These are phyloP conservation scores for Fregetta grallaria DNA, from an alignment of 2,113 vertebrate genomes.

Conservation along the genomic window DNA sequence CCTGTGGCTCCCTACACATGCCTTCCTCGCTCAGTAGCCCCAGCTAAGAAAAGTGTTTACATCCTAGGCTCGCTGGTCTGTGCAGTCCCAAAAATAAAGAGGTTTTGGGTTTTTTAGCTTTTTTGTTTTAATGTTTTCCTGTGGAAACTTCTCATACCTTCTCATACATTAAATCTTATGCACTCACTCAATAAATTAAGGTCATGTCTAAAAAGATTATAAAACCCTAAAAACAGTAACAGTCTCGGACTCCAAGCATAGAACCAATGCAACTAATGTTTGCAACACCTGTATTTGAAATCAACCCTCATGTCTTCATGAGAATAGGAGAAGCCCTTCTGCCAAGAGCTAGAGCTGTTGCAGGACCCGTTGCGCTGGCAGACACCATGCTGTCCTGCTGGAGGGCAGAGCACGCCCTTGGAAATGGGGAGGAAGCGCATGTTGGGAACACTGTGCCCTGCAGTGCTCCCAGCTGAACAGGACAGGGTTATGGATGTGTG, in stretches of 20 bases:
- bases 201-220: not conserved
- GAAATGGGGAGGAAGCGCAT: not conserved
- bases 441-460: not conserved
- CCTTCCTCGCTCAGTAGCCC: not conserved
- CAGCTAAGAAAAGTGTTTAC: not conserved
- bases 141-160: not conserved
- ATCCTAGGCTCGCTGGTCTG: not conserved
- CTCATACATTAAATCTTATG: not conserved
- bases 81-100: not conserved
- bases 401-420: not conserved
- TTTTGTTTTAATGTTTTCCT: not conserved
- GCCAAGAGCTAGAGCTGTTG: not conserved
- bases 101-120: accelerated
- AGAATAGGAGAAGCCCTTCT: not conserved
- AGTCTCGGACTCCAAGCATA: not conserved
- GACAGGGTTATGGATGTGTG: not conserved
- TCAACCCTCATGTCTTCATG: not conserved
- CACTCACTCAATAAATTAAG: not conserved
- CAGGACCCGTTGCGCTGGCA: not conserved
- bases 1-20: accelerated
- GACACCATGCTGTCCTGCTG: not conserved
- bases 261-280: not conserved
- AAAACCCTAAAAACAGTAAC: not conserved
- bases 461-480: not conserved
- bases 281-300: not conserved